Base-by-base conservation (phyloP, 2,888 invertebrate genomes). In the Electrophaes corylata region DNA sequence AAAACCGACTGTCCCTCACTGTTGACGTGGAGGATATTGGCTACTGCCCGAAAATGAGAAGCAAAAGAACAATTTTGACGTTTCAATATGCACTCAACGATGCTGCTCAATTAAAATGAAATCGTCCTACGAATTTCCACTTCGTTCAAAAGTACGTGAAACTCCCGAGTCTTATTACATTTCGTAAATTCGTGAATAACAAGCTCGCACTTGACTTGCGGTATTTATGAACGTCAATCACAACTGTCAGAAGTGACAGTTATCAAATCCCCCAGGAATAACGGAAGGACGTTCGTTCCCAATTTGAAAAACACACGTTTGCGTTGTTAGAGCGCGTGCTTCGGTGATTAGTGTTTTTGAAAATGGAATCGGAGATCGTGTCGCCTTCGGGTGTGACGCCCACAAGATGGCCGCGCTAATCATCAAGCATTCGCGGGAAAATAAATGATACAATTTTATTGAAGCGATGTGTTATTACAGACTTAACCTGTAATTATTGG, bases 321-420 rank as follows among this genome's bases (percentile, higher is more conserved):
- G 79, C 71, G 58, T 64, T 60, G 81, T 83, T 76, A 75, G 72
- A 80, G 89, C 89, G 88, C 89, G 89, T 89, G 89, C 88, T 86
- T 87, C 84, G 84, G 82, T 88, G 90, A 91, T 91, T 91, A 91
- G 90, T 87, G 88, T 88, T 88, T 88, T 87, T 85, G 89, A 91
- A 86, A 89, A 88, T 88, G 87, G 88, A 86, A 87, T 84, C 84
- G 84, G 82, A 84, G 86, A 88, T 90, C 88, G 88, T 84, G 88
- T 90, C 91, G 91, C 91, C 90, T 83, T 81, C 83, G 89, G 90
- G 82, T 81, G 81, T 76, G 72, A 78, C 91, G 90, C 91, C 91
- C 86, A 85, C 91, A 91, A 91, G 83, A 91, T 91, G 91, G 91
- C 91, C 81, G 89, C 84, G 81, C 87, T 91, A 90, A 90, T 91